Base-by-base conservation (phyloP, 64 coral and sea anemone genomes). In the Catalaphyllia jardinei region DNA sequence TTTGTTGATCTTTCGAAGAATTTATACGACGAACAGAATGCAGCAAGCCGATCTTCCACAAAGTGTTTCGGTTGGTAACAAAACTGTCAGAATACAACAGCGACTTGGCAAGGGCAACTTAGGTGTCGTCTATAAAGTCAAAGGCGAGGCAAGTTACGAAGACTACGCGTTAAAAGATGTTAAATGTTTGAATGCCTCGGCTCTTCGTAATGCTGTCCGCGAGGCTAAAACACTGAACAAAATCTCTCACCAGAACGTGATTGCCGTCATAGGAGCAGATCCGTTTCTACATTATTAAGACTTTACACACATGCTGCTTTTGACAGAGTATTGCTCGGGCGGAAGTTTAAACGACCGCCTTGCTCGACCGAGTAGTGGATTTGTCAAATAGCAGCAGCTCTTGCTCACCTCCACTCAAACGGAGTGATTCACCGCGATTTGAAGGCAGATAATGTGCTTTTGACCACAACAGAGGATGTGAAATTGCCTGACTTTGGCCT, bases 401-500 rank as follows among this genome's bases (percentile, higher is more conserved):
- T 93, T 28, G 74, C 61, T 17, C 83, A 63, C 50, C 92, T 89
- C 31, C 86, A 93, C 20, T 88, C 83, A 4, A 59, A 72, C 19
- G 72, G 72, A 46, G 82, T 93, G 24, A 78, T 93, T 52, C 78
- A 93, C 33, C 79, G 92, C 51, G 92, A 93, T 73, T 31, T 93
- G n/a, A 93, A 88, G 71, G 33, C 92, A 5, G 78, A 93, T 76
- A 93, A 93, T 31, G 86, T 93, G 3, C 81, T 93, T 22, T 63
- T 93, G 4, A 88, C 77, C n/a, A n/a, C n/a, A n/a, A n/a, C n/a
- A n/a, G n/a, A n/a, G n/a, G n/a, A n/a, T n/a, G n/a, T n/a, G n/a
- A n/a, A n/a, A n/a, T n/a, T n/a, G n/a, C n/a, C n/a, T n/a, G n/a
- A n/a, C n/a, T n/a, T n/a, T n/a, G n/a, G n/a, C n/a, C n/a, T n/a